A percentile compares a stretch with the other conserved stretches of the same genome.
These are phyloP conservation scores for Heteromormyrus szaboi DNA, from an alignment of 2,797 vertebrate species.

Conservation along the genomic window DNA sequence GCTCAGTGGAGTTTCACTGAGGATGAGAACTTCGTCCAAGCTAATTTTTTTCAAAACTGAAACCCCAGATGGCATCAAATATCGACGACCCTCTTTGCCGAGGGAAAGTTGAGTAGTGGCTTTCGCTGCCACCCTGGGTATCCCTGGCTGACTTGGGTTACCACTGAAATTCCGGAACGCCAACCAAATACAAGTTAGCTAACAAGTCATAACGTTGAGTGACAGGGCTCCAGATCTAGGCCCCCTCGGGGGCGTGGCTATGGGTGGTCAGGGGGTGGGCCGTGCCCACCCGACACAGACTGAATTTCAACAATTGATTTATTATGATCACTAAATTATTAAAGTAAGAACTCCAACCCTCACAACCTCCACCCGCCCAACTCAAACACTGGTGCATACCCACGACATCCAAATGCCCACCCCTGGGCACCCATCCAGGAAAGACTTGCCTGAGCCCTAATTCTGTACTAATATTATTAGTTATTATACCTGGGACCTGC, in stretches of 20 bases:
- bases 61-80: conserved; percentile 12
- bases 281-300: neutral
- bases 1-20: neutral
- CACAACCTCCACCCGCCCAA: neutral
- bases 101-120: conserved; percentile 34
- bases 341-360: neutral
- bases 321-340: neutral
- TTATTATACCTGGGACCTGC: neutral
- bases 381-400: neutral
- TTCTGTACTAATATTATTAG: neutral
- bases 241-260: conserved; percentile 44
- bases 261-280: conserved; percentile 29
- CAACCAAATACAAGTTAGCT: conserved; percentile 58
- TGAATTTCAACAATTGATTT: neutral
- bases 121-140: conserved; percentile 23
- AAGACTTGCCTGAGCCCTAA: neutral
- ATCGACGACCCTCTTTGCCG: conserved; percentile 40
- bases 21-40: neutral
- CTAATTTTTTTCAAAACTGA: neutral
- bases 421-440: neutral
- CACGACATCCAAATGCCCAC: neutral
- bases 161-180: conserved; percentile 49
- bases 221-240: conserved; percentile 42
- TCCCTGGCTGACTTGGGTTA: conserved; percentile 45
- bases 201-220: conserved; percentile 56